These are phyloP conservation scores for Platygyra sinensis DNA, from an alignment of 64 coral and sea anemone species.

Conservation along the genomic window DNA sequence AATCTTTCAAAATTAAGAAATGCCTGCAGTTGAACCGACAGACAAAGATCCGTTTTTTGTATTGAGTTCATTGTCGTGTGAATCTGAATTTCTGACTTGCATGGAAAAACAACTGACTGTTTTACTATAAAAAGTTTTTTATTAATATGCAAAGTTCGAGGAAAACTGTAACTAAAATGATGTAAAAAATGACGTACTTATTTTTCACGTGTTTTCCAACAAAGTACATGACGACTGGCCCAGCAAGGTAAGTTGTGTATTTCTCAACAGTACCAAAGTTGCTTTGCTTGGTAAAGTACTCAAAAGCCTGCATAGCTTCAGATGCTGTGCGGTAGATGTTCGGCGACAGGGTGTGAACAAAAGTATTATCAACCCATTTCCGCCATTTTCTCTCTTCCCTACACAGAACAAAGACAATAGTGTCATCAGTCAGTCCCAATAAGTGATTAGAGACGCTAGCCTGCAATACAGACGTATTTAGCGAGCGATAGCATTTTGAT, in stretches of 20 bases:
- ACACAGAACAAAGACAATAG: background rate
- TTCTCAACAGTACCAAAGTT: conserved; percentile 82
- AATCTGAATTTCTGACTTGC: too few relatives aligned
- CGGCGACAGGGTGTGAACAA: conserved; percentile 94
- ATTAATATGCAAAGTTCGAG: background rate
- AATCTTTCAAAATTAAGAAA: too few relatives aligned
- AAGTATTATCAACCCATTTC: conserved; percentile 90
- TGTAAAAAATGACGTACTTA: conserved; percentile 53
- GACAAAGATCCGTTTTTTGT: too few relatives aligned
- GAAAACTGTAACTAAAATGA: background rate
- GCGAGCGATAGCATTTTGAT: too few relatives aligned
- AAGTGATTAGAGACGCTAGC: background rate
- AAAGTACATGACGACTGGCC: conserved; percentile 87
- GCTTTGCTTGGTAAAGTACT: conserved; percentile 87
- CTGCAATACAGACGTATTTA: background rate
- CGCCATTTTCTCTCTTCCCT: conserved; percentile 93
- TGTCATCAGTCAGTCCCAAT: background rate
- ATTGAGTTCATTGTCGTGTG: too few relatives aligned
- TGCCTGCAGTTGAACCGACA: too few relatives aligned
- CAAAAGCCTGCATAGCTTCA: conserved; percentile 92
- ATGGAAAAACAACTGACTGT: too few relatives aligned
- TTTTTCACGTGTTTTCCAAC: conserved; percentile 89
- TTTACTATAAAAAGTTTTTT: too few relatives aligned
- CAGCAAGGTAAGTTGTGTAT: conserved; percentile 76
- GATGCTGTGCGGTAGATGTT: conserved; percentile 95